Conservation (phyloP, 2,888 invertebrate genomes). For the Mesorhabditis sp. region DNA sequence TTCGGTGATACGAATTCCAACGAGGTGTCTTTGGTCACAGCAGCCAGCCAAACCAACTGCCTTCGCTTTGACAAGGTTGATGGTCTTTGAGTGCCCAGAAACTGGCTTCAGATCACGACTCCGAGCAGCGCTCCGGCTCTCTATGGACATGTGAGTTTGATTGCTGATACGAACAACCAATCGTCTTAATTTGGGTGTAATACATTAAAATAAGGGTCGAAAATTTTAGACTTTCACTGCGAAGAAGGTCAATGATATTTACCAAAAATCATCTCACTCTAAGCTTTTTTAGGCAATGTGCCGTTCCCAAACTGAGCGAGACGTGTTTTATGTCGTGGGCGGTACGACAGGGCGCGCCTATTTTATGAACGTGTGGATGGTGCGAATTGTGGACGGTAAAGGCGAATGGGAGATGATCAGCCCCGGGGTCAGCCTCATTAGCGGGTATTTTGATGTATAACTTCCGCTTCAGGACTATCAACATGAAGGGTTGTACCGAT, state of each 20-base stretch:
- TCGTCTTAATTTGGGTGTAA: no score
- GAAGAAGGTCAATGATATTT: no score
- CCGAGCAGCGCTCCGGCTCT: not conserved
- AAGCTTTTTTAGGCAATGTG: constrained; percentile 2
- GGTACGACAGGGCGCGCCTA: constrained; percentile 40
- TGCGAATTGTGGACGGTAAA: constrained; percentile 5
- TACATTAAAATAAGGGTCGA: no score
- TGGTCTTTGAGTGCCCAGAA: not conserved
- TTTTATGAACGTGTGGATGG: constrained; percentile 24
- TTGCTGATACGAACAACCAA: no score
- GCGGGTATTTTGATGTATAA: constrained; percentile 10
- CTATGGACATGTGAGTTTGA: not conserved
- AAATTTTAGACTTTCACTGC: no score
- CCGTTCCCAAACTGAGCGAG: not conserved
- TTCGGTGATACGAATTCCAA: constrained; percentile 1
- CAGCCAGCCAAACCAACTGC: not conserved
- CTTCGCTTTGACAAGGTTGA: no score
- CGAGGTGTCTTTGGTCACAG: not conserved
- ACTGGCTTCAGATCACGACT: not conserved
- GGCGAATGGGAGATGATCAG: constrained; percentile 10
- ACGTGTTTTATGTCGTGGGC: constrained; percentile 13
- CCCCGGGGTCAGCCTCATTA: constrained; percentile 7
- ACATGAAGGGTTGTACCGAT: constrained; percentile 28
- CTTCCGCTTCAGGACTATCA: constrained; percentile 11
- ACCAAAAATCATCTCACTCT: not conserved